phyloP scores from a whole-genome alignment of 1,140 invertebrate species.

The Laupala kohalensis region DNA sequence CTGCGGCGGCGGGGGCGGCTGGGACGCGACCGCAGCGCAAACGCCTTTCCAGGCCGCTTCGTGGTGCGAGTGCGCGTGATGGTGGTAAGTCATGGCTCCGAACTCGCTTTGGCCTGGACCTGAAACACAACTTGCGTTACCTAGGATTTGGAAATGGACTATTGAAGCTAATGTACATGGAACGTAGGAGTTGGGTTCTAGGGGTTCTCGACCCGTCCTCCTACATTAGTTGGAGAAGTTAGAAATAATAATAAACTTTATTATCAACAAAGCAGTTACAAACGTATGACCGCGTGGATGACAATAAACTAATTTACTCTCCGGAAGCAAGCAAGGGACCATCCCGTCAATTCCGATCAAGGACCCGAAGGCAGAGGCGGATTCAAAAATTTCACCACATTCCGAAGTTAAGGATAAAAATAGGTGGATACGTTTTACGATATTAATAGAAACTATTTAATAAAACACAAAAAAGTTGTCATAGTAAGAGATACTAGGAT shows the following conservation, averaged over 20 bases:
- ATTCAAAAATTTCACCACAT: no score
- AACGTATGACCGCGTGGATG: no score
- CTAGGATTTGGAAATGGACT: background rate
- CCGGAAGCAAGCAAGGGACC: no score
- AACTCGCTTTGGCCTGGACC: background rate
- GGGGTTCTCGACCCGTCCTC: background rate
- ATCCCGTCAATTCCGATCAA: no score
- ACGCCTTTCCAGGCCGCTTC: background rate
- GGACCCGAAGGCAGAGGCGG: no score
- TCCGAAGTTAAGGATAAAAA: no score
- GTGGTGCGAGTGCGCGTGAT: background rate
- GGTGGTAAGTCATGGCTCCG: background rate
- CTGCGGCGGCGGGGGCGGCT: background rate
- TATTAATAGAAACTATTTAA: no score
- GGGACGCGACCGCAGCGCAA: background rate
- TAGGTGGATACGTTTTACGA: no score
- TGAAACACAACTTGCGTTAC: background rate
- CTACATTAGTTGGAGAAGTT: background rate
- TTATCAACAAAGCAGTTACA: no score
- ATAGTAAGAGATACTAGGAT: no score
- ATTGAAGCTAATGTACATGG: background rate
- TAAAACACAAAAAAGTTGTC: no score
- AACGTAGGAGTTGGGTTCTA: background rate
- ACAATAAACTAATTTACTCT: no score
- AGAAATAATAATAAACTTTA: background rate